Percentiles rank a stretch among this genome's conserved stretches.
These are phyloP conservation scores for Ophion ellenae DNA, from an alignment of 2,888 invertebrate genomes.

Conservation along the genomic window DNA sequence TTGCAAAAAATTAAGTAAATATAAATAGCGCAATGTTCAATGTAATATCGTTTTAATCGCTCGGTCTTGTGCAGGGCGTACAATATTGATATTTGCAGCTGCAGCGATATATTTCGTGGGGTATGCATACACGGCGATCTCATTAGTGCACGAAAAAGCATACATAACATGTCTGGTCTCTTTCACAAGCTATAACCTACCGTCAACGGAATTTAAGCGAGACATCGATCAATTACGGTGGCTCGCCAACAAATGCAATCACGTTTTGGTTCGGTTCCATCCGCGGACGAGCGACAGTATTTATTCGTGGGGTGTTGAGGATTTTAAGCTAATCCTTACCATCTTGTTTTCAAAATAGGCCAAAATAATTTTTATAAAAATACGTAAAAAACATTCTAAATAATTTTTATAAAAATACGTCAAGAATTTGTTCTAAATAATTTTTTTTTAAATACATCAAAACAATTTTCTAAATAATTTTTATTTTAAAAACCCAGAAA, in stretches of 20 bases:
- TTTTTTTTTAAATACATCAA: too few species aligned
- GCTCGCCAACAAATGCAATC: slow-evolving; percentile 64
- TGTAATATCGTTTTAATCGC: background rate
- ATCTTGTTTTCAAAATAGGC: background rate
- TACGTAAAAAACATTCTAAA: too few species aligned
- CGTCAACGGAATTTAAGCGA: slow-evolving; percentile 49
- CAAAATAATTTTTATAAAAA: background rate
- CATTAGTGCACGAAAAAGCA: slow-evolving; percentile 40
- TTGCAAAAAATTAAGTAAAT: background rate
- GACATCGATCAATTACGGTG: slow-evolving; percentile 67
- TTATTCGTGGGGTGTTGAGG: slow-evolving; percentile 25
- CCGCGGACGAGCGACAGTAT: background rate
- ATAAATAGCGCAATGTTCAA: background rate
- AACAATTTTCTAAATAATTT: too few species aligned
- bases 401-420: too few species aligned
- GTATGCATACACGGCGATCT: slow-evolving; percentile 30
- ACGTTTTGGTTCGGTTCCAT: slow-evolving; percentile 68
- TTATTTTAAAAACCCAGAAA: too few species aligned
- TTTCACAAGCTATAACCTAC: slow-evolving; percentile 31
- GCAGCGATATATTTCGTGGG: slow-evolving; percentile 42
- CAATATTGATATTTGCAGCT: slow-evolving; percentile 42
- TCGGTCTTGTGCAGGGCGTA: background rate
- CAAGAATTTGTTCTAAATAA: too few species aligned
- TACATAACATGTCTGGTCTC: slow-evolving; percentile 14
- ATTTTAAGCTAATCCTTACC: slow-evolving; percentile 45